Evolutionary conservation across 2,888 invertebrate genomes (phyloP).

Genomic region (Drosophila niveifrons): DNA sequence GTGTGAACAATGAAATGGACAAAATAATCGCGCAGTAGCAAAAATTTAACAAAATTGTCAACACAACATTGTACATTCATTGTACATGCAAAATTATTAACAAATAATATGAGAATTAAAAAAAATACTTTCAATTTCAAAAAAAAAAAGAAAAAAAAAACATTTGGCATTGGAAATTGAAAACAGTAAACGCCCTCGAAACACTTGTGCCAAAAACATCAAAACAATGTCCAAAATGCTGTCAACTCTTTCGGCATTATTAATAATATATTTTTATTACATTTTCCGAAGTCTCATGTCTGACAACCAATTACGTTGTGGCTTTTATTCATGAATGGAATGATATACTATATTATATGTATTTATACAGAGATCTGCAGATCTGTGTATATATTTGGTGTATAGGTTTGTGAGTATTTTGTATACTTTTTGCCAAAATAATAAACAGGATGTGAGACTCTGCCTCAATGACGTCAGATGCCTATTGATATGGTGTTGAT

Average conservation of each 20-base stretch:
- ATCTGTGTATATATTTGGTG: constrained; percentile 11
- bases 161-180: constrained; percentile 40
- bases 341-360: constrained; percentile 36
- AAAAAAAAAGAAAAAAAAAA: not conserved
- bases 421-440: constrained; percentile 55
- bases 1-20: constrained; percentile 52
- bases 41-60: constrained; percentile 45
- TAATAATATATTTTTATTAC: constrained; percentile 60
- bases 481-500: constrained; percentile 37
- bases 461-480: constrained; percentile 57
- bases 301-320: constrained; percentile 58
- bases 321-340: constrained; percentile 72
- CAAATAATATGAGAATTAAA: constrained; percentile 20
- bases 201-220: constrained; percentile 67
- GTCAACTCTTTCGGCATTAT: constrained; percentile 42
- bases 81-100: constrained; percentile 23
- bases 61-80: constrained; percentile 31
- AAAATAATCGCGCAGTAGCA: constrained; percentile 13
- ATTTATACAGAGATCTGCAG: constrained; percentile 19
- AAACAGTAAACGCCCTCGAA: constrained; percentile 28
- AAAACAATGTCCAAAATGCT: constrained; percentile 71
- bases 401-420: constrained; percentile 19
- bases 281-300: constrained; percentile 44
- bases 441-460: constrained; percentile 73
- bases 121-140: constrained; percentile 36